Percentiles rank a stretch among this genome's conserved stretches.
These are phyloP conservation scores for Montipora capitata DNA, from an alignment of 92 coral and sea anemone genomes.

Conservation along the genomic window DNA sequence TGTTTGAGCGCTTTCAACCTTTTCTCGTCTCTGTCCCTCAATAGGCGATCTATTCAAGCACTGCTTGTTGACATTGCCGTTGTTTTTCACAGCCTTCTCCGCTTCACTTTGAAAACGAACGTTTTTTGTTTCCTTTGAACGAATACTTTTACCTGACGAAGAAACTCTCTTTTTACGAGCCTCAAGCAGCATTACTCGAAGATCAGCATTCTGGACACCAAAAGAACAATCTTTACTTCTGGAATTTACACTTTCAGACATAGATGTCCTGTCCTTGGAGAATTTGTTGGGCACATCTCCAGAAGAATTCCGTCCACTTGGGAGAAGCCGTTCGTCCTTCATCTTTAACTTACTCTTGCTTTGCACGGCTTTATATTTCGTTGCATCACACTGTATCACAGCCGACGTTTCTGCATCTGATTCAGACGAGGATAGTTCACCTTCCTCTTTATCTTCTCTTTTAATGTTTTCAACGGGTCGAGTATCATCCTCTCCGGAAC, in stretches of 20 bases:
- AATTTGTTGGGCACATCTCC: not conserved
- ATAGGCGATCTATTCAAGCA: not conserved
- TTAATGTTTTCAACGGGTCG: not conserved
- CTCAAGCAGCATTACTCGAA: conserved; percentile 28
- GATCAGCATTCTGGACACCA: not conserved
- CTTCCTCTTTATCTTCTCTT: conserved; percentile 69
- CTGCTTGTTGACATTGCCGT: not conserved
- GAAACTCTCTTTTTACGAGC: not conserved
- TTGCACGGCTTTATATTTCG: not conserved
- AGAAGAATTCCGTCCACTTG: not conserved
- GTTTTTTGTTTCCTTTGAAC: not conserved
- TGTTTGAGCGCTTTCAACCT: not conserved
- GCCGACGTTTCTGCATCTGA: conserved; percentile 51
- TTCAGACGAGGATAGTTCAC: conserved; percentile 67
- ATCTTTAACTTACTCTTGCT: not conserved
- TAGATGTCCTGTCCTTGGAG: not conserved
- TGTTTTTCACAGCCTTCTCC: not conserved
- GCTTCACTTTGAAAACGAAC: not conserved
- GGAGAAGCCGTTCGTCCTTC: not conserved
- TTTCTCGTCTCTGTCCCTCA: not conserved
- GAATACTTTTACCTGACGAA: not conserved
- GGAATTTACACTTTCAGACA: not conserved
- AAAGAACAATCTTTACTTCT: not conserved
- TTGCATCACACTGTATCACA: conserved; percentile 1
- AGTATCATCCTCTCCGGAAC: conserved; percentile 75